These are phyloP conservation scores for Solenopsis fugax DNA, from an alignment of 1,140 invertebrate species.

Conservation along the genomic window DNA sequence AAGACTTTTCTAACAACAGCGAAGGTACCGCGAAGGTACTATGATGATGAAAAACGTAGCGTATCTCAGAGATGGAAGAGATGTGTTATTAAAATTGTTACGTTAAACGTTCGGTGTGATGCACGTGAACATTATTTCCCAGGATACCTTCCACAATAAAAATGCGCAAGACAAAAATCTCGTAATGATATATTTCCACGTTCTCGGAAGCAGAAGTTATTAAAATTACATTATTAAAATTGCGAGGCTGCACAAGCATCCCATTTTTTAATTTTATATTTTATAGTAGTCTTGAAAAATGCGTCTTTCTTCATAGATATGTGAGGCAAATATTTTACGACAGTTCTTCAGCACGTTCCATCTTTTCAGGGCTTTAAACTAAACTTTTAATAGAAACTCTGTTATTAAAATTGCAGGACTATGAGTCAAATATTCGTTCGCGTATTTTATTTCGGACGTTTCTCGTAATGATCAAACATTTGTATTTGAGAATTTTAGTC, in stretches of 20 bases:
- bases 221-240: neutral
- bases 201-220: neutral
- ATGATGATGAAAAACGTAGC: conserved; percentile 11
- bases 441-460: neutral
- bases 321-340: neutral
- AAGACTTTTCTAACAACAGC: conserved; percentile 66
- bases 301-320: neutral
- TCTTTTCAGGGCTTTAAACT: neutral
- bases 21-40: neutral
- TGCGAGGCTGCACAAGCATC: neutral
- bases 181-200: neutral
- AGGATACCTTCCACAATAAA: neutral
- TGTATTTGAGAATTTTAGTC: conserved; percentile 7
- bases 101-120: conserved; percentile 1
- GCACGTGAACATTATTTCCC: neutral
- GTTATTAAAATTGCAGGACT: conserved; percentile 24
- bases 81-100: conserved; percentile 45
- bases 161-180: conserved; percentile 1
- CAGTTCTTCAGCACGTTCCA: neutral
- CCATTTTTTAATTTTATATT: conserved; percentile 29
- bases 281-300: neutral
- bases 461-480: conserved; percentile 29
- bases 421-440: neutral
- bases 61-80: neutral
- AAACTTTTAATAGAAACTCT: neutral